These are phyloP conservation scores for Zootermopsis nevadensis DNA, from an alignment of 2,888 invertebrate species.

Conservation along the genomic window DNA sequence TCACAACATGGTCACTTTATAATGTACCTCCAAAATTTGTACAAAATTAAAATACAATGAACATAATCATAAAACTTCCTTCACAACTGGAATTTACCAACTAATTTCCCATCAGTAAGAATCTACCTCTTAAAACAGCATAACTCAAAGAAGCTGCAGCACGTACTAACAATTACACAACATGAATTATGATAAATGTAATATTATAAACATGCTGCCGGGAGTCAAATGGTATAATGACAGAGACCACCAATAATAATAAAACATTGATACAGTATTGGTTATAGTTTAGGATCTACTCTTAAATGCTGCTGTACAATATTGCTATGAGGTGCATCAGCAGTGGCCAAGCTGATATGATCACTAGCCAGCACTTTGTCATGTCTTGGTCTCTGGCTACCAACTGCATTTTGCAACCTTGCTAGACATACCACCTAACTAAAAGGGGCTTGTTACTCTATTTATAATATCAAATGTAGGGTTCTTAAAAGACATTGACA, in stretches of 20 bases:
- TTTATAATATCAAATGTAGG: background rate
- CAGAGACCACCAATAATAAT: background rate
- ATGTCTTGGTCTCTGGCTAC: background rate
- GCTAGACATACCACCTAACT: background rate
- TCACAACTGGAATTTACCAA: background rate
- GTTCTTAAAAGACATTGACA: background rate
- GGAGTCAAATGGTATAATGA: background rate
- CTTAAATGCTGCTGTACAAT: conserved; percentile 5
- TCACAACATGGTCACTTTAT: conserved; percentile 1
- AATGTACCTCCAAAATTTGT: background rate
- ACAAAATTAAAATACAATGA: background rate
- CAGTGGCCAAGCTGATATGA: background rate
- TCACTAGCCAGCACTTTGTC: background rate
- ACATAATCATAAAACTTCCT: background rate
- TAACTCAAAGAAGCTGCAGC: background rate
- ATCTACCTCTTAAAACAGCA: background rate
- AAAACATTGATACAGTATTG: conserved; percentile 16
- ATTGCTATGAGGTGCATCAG: background rate
- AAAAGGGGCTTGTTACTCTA: background rate
- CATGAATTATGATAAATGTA: background rate
- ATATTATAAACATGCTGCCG: too few relatives aligned
- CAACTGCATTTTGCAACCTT: background rate
- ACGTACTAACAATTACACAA: background rate
- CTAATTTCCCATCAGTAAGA: background rate
- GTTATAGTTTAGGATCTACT: background rate